These are phyloP conservation scores for Drosophila silvestris DNA, from an alignment of 2,888 invertebrate species.

Conservation along the genomic window DNA sequence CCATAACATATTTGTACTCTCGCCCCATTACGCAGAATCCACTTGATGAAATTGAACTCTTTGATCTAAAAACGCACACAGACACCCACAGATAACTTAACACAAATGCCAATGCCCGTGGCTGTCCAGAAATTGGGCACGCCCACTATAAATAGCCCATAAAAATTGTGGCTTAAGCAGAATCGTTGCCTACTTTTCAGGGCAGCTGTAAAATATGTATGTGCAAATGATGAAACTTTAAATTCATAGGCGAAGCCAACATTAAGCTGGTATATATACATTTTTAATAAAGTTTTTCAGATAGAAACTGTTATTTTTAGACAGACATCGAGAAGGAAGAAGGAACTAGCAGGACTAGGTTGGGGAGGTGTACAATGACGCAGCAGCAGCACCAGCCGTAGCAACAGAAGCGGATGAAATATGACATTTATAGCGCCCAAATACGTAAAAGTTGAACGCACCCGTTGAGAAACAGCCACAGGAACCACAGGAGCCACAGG, in stretches of 20 bases:
- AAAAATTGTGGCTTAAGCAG: conserved; percentile 23
- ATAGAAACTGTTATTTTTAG: conserved; percentile 77
- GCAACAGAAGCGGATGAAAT: conserved; percentile 65
- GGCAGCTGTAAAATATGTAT: conserved; percentile 46
- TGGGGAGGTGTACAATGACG: conserved; percentile 6
- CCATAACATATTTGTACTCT: conserved; percentile 28
- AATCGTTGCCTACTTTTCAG: conserved; percentile 63
- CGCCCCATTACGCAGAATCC: conserved; percentile 26
- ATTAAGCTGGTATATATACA: conserved; percentile 69
- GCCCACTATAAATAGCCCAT: conserved; percentile 54
- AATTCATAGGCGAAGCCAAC: conserved; percentile 37
- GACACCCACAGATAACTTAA: conserved; percentile 38
- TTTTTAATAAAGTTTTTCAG: conserved; percentile 78
- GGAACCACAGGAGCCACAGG: conserved; percentile 33
- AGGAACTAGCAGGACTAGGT: background rate
- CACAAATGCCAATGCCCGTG: conserved; percentile 55
- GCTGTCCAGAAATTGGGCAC: conserved; percentile 40
- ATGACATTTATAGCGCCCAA: conserved; percentile 79
- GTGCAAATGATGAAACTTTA: conserved; percentile 61
- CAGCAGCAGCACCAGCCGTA: conserved; percentile 8
- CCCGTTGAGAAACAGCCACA: conserved; percentile 59
- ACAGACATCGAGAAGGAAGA: conserved; percentile 24
- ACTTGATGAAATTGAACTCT: conserved; percentile 42
- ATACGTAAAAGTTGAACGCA: conserved; percentile 78
- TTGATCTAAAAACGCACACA: conserved; percentile 48